Evolutionary conservation across 2,888 invertebrate species (phyloP).

Genomic region (Laspeyria flexula): DNA sequence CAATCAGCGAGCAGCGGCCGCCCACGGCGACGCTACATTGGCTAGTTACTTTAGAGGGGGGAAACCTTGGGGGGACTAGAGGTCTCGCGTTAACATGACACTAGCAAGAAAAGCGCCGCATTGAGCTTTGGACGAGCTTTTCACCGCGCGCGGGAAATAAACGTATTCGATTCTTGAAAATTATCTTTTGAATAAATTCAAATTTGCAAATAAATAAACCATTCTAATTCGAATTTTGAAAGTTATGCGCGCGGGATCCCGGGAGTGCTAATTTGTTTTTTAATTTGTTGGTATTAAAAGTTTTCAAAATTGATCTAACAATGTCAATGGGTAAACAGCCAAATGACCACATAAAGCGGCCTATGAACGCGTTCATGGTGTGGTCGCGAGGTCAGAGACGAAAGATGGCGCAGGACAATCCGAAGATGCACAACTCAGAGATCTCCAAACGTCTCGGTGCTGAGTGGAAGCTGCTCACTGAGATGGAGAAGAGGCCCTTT

Average conservation of each 20-base stretch:
- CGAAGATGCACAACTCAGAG: conserved; percentile 97
- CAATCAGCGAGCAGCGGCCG: conserved; percentile 78
- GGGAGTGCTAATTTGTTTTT: conserved; percentile 30
- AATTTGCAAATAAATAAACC: conserved; percentile 8
- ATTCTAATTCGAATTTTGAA: conserved; percentile 12
- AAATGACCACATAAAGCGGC: conserved; percentile 94
- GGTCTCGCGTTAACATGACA: conserved; percentile 75
- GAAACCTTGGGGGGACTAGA: conserved; percentile 52
- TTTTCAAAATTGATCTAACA: conserved; percentile 44
- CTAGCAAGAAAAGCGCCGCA: conserved; percentile 83
- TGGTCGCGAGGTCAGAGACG: conserved; percentile 95
- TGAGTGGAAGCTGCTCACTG: conserved; percentile 95
- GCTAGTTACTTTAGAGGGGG: conserved; percentile 62
- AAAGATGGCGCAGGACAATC: conserved; percentile 97
- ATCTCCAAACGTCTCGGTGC: conserved; percentile 94
- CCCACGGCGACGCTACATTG: conserved; percentile 77
- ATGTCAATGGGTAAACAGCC: conserved; percentile 80
- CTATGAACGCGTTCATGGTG: conserved; percentile 98
- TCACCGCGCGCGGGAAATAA: conserved; percentile 71
- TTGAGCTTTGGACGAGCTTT: conserved; percentile 84
- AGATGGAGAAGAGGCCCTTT: conserved; percentile 94
- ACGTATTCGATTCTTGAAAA: conserved; percentile 38
- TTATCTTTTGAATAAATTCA: conserved; percentile 13
- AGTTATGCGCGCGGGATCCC: conserved; percentile 33
- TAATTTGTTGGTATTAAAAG: conserved; percentile 26